Percentiles rank a stretch among this genome's conserved stretches.
phyloP scores from a whole-genome alignment of 2,113 vertebrate species.

The Gobio gobio region DNA sequence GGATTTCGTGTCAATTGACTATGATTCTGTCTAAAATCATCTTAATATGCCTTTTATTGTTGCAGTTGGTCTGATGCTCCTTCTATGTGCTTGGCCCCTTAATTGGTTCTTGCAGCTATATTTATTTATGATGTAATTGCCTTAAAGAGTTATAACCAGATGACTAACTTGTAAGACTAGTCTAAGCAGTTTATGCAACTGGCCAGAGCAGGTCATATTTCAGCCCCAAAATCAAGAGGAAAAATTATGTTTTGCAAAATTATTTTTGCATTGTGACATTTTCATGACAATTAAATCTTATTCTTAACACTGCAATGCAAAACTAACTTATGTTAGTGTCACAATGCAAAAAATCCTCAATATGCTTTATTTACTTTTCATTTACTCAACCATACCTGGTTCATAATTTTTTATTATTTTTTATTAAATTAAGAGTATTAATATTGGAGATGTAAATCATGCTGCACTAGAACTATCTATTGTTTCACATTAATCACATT shows the following conservation, averaged over 20 bases:
- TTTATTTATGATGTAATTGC: no score
- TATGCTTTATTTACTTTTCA: not conserved
- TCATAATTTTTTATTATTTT: no score
- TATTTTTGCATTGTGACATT: not conserved
- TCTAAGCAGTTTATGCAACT: not conserved
- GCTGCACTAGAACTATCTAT: not conserved
- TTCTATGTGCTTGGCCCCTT: no score
- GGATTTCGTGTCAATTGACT: no score
- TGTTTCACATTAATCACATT: not conserved
- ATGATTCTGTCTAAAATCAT: no score
- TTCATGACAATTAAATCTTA: no score
- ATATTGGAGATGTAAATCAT: slow-evolving; percentile 1
- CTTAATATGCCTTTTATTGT: no score
- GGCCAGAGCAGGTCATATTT: not conserved
- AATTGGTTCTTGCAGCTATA: no score
- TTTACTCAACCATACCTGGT: not conserved
- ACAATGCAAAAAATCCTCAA: not conserved
- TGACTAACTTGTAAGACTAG: not conserved
- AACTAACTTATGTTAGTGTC: not conserved
- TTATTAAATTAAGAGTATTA: no score
- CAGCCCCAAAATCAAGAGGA: not conserved
- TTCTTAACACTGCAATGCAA: no score
- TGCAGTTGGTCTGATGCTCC: no score
- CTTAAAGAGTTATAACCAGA: no score
- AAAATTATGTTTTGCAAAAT: not conserved